Conservation (phyloP, 1,140 invertebrate genomes). For the Matsumurasca onukii region DNA sequence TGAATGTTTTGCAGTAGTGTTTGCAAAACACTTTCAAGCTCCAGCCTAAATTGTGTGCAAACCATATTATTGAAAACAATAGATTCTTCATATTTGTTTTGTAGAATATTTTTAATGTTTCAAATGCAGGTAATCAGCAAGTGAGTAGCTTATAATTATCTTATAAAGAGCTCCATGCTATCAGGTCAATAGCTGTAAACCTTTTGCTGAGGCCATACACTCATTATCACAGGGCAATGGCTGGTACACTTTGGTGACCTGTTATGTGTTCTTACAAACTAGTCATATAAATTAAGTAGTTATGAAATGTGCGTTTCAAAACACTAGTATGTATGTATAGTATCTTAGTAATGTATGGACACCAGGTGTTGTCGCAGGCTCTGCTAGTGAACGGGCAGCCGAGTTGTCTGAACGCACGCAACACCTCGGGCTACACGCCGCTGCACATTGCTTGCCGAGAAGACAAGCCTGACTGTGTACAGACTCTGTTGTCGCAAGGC, state of each 20-base stretch:
- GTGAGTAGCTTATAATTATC: too few species aligned
- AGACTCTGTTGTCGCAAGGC: conserved; percentile 76
- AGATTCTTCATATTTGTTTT: neutral
- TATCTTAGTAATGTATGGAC: too few species aligned
- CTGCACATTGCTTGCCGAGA: conserved; percentile 81
- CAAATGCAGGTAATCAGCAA: conserved; percentile 7
- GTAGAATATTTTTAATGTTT: neutral
- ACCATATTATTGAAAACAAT: neutral
- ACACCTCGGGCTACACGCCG: conserved; percentile 80
- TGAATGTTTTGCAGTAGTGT: neutral
- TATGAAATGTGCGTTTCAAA: too few species aligned
- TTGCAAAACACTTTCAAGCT: neutral
- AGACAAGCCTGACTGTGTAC: conserved; percentile 85
- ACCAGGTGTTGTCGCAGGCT: conserved; percentile 26
- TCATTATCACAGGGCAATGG: too few species aligned
- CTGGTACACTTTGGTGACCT: too few species aligned
- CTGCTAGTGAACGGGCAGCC: neutral
- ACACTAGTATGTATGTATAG: too few species aligned
- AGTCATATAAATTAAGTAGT: too few species aligned
- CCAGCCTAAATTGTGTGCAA: neutral
- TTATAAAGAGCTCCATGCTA: too few species aligned
- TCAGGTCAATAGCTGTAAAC: too few species aligned
- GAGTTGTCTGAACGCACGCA: conserved; percentile 65
- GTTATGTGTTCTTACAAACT: too few species aligned
- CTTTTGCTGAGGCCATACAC: too few species aligned